These are phyloP conservation scores for Morpho deidamia DNA, from an alignment of 2,888 invertebrate species.

Conservation along the genomic window DNA sequence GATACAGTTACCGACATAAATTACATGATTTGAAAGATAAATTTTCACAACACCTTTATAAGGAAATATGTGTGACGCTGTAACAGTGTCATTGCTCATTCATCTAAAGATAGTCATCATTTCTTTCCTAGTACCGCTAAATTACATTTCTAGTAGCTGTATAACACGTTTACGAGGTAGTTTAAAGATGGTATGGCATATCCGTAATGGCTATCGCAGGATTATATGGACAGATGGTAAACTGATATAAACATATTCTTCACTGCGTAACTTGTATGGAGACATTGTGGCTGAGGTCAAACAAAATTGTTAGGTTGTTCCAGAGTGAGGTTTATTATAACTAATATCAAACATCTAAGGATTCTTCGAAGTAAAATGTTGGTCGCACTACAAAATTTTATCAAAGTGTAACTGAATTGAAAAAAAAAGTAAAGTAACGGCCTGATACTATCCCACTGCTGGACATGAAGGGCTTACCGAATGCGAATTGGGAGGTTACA, in stretches of 20 bases:
- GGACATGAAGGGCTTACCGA: no score
- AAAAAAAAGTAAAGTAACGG: no score
- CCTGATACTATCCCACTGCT: no score
- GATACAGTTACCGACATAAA: conserved; percentile 11
- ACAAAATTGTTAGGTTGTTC: conserved; percentile 48
- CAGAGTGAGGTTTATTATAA: background rate
- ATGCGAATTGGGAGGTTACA: no score
- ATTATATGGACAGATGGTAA: conserved; percentile 69
- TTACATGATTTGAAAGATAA: conserved; percentile 53
- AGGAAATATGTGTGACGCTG: conserved; percentile 51
- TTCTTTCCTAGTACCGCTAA: conserved; percentile 74
- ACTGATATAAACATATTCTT: conserved; percentile 67
- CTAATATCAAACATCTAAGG: no score
- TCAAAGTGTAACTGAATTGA: no score
- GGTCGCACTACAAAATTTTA: no score
- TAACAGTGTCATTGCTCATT: conserved; percentile 54
- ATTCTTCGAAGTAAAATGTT: no score
- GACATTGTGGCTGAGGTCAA: conserved; percentile 58
- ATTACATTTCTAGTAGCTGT: conserved; percentile 74
- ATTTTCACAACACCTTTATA: conserved; percentile 65
- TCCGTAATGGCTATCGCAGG: conserved; percentile 72
- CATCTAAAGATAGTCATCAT: conserved; percentile 67
- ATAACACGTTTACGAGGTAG: conserved; percentile 72
- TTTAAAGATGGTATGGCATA: conserved; percentile 70
- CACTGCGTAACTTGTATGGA: conserved; percentile 65